Evolutionary conservation across 2,113 vertebrate species (phyloP).

Genomic region (Gorsachius goisagi): DNA sequence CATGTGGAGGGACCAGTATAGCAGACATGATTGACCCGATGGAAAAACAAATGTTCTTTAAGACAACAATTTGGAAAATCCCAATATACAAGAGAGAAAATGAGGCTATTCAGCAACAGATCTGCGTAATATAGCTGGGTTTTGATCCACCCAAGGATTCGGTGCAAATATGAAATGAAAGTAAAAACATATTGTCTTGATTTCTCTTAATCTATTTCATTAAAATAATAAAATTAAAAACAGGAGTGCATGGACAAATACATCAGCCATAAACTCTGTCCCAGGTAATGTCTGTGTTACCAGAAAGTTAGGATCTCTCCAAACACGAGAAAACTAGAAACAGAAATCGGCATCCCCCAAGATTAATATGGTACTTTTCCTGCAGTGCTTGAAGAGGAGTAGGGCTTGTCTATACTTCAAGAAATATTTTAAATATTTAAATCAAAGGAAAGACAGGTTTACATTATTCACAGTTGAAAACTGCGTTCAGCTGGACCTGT

Average conservation of each 20-base stretch:
- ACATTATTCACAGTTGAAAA: not conserved
- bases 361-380: not conserved
- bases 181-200: not conserved
- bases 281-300: not conserved
- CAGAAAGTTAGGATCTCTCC: not conserved
- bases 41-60: not conserved
- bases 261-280: not conserved
- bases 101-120: not conserved
- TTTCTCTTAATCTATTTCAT: not conserved
- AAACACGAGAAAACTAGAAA: not conserved
- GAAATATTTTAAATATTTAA: not conserved
- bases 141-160: not conserved
- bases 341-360: not conserved
- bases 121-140: not conserved
- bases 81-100: not conserved
- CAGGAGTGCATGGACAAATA: not conserved
- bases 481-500: not conserved
- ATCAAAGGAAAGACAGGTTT: not conserved
- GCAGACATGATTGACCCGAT: not conserved
- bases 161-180: not conserved
- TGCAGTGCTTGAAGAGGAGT: not conserved
- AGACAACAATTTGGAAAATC: not conserved
- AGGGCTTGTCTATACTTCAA: not conserved
- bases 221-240: not conserved
- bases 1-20: not conserved